phyloP scores from a whole-genome alignment of 2,888 invertebrate species.

The Pelosia muscerda region DNA sequence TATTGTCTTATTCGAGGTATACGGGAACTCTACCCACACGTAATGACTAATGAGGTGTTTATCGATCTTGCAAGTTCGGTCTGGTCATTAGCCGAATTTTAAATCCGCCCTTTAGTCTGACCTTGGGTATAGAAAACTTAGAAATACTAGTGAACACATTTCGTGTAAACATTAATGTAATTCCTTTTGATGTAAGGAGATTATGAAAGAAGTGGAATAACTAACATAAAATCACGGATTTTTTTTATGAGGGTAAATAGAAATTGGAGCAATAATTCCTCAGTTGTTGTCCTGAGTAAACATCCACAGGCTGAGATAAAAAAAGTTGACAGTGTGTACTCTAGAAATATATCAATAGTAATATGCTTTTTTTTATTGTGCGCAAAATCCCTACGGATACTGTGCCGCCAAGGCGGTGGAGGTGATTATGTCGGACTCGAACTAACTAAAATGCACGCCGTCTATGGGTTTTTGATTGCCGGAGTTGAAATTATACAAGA shows the following conservation, averaged over 20 bases:
- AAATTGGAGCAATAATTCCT: not conserved
- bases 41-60: not conserved
- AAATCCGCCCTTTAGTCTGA: conserved; percentile 1
- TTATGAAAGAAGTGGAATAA: conserved; percentile 4
- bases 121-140: conserved; percentile 13
- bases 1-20: not conserved
- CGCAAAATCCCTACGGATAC: no score
- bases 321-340: no score
- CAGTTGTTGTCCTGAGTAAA: no score
- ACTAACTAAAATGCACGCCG: no score
- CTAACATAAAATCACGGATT: not conserved
- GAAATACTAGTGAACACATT: conserved; percentile 4
- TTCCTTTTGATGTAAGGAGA: not conserved
- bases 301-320: no score
- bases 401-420: no score
- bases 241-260: not conserved
- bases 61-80: not conserved
- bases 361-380: no score
- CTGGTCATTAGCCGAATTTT: not conserved
- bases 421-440: no score
- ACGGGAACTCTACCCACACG: not conserved
- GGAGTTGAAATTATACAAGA: no score
- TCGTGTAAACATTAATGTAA: conserved; percentile 13
- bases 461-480: no score
- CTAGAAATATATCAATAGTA: no score